Evolutionary conservation across 2,797 vertebrate genomes (phyloP).

Genomic region (Artibeus lituratus): DNA sequence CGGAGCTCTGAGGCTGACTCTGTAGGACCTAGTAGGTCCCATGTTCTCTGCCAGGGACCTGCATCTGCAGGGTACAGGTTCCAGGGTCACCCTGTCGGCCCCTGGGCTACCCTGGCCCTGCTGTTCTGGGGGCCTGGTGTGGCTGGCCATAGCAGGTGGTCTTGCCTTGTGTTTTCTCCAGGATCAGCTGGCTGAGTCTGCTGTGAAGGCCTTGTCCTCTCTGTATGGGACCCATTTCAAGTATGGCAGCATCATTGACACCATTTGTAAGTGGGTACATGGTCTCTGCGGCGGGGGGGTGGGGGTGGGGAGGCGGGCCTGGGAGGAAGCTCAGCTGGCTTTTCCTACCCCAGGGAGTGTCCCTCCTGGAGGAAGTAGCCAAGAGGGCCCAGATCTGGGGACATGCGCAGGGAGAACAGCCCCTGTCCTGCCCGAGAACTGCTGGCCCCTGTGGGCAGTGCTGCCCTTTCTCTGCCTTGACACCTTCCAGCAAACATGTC

Average conservation of each 20-base stretch:
- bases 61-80: neutral
- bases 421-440: rapidly evolving
- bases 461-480: neutral
- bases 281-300: too few relatives aligned
- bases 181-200: constrained; percentile 85
- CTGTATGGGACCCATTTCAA: constrained; percentile 88
- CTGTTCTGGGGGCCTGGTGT: neutral
- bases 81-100: neutral
- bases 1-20: rapidly evolving
- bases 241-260: constrained; percentile 91
- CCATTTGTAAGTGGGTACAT: constrained; percentile 90
- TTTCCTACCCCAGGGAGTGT: neutral
- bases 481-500: neutral
- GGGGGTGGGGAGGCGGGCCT: neutral
- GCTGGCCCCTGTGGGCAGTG: neutral
- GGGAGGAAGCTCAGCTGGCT: rapidly evolving
- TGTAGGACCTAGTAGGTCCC: neutral
- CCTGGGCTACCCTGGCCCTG: neutral
- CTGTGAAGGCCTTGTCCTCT: constrained; percentile 86
- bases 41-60: neutral
- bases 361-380: neutral
- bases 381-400: neutral
- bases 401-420: neutral
- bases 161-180: constrained; percentile 64
- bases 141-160: neutral